These are phyloP conservation scores for Strix occidentalis DNA, from an alignment of 2,797 vertebrate species.

Conservation along the genomic window DNA sequence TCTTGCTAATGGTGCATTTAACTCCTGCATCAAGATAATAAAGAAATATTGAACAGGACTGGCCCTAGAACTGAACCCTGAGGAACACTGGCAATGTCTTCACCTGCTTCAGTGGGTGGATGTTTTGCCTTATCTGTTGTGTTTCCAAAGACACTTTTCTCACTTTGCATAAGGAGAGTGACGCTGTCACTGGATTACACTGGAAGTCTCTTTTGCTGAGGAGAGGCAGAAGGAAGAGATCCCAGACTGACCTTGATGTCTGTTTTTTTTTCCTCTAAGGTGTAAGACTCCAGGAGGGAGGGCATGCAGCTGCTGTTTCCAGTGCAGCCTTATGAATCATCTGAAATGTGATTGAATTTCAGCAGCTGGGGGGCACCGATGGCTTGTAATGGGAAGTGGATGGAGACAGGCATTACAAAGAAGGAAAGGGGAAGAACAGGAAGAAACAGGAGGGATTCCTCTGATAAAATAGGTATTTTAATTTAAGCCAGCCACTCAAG, in stretches of 20 bases:
- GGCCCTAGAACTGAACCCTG: not conserved
- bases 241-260: not conserved
- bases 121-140: not conserved
- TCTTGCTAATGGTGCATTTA: not conserved
- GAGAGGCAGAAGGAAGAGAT: not conserved
- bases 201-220: not conserved
- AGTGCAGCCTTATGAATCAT: not conserved
- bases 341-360: not conserved
- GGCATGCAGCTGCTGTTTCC: not conserved
- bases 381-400: not conserved
- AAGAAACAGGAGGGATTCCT: not conserved
- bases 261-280: not conserved
- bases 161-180: not conserved
- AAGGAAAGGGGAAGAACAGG: not conserved
- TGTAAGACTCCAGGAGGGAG: not conserved
- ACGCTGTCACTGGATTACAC: not conserved
- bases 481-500: not conserved
- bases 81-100: not conserved
- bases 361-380: accelerated
- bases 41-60: not conserved
- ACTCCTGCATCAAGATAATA: not conserved
- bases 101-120: not conserved
- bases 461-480: not conserved
- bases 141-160: not conserved
- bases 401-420: not conserved